Conservation (phyloP, 2,797 vertebrate genomes). For the Benthosema pterotum region DNA sequence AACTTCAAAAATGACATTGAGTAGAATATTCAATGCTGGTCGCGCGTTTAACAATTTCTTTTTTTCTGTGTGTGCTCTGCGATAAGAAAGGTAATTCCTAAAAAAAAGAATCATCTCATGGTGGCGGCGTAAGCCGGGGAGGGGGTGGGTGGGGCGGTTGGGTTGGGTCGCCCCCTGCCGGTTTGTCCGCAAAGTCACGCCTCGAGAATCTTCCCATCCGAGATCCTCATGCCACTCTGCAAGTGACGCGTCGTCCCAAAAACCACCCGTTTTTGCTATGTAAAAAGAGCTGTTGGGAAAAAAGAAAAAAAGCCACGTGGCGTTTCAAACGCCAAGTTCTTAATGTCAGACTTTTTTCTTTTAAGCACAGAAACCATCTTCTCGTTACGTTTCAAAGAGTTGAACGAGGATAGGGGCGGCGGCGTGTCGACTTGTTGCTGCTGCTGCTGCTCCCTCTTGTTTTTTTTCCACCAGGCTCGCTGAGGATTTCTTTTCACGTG, state of each 20-base stretch:
- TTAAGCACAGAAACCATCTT: slow-evolving; percentile 69
- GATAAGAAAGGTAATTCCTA: slow-evolving; percentile 75
- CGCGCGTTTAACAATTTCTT: slow-evolving; percentile 62
- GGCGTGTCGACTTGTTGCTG: slow-evolving; percentile 37
- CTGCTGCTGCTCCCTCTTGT: slow-evolving; percentile 55
- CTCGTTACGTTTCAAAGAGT: slow-evolving; percentile 44
- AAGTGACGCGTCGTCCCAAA: slow-evolving; percentile 63
- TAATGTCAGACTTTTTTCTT: slow-evolving; percentile 64
- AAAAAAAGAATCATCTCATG: slow-evolving; percentile 72
- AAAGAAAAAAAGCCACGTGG: slow-evolving; percentile 79
- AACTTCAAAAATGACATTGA: slow-evolving; percentile 80
- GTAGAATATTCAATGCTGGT: slow-evolving; percentile 77
- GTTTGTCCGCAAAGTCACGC: slow-evolving; percentile 81
- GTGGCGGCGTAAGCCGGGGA: slow-evolving; percentile 76
- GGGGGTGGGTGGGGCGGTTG: too few relatives aligned
- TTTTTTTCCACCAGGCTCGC: slow-evolving; percentile 55
- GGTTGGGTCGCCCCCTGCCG: too few relatives aligned
- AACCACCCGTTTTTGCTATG: slow-evolving; percentile 71
- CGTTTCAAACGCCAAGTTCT: slow-evolving; percentile 69
- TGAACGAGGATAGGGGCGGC: slow-evolving; percentile 44
- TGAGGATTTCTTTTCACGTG: slow-evolving; percentile 35
- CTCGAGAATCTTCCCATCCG: slow-evolving; percentile 81
- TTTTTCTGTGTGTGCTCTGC: slow-evolving; percentile 80
- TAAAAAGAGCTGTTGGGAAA: slow-evolving; percentile 80
- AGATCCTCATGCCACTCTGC: slow-evolving; percentile 77